Evolutionary conservation across 2,113 vertebrate genomes (phyloP).

Genomic region (Hypanus sabinus): DNA sequence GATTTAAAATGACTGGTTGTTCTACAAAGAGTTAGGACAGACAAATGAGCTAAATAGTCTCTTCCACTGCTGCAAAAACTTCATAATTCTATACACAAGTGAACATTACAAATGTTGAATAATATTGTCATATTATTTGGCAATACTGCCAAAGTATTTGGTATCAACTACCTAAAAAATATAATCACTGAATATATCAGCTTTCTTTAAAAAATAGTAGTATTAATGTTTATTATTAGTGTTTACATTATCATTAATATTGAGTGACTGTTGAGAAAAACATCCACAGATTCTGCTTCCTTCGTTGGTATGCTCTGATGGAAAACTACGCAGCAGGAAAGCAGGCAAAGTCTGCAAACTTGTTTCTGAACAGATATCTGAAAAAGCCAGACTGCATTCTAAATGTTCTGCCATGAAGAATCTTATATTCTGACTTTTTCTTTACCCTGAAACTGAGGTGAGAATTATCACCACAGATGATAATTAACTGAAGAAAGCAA

Average conservation of each 20-base stretch:
- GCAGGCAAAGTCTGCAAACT: background rate
- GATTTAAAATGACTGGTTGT: no score
- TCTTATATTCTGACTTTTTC: background rate
- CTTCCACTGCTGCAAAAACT: no score
- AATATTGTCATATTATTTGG: no score
- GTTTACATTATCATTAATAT: no score
- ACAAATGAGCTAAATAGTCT: no score
- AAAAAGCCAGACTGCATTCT: background rate
- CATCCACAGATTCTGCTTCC: background rate
- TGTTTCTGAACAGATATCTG: background rate
- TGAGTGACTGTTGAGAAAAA: no score
- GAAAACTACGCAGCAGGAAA: background rate
- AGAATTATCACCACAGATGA: background rate
- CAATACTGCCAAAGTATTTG: background rate
- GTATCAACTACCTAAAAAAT: background rate
- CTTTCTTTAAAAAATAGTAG: background rate
- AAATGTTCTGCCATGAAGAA: background rate
- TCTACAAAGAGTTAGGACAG: no score
- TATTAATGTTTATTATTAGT: no score
- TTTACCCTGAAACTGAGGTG: background rate
- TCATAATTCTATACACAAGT: no score
- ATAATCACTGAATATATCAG: background rate
- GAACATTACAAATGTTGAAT: no score
- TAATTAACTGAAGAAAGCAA: conserved; percentile 5
- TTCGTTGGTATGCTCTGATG: background rate